Percentiles rank a stretch among this genome's conserved stretches.
phyloP scores from a whole-genome alignment of 2,797 vertebrate species.

The Triplophysa bombifrons region DNA sequence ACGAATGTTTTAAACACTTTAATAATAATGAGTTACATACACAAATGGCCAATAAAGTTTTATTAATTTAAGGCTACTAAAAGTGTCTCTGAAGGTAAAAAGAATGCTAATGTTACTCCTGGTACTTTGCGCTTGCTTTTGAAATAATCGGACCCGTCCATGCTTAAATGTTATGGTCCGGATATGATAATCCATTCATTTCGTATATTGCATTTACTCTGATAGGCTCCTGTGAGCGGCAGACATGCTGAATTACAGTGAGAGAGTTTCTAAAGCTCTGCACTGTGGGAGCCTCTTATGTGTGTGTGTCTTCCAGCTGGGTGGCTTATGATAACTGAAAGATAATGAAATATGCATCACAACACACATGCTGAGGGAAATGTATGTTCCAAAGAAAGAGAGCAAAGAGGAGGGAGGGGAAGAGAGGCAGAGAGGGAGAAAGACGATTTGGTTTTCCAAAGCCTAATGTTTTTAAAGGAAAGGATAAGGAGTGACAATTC shows the following conservation, averaged over 20 bases:
- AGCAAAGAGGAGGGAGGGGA: slow-evolving; percentile 15
- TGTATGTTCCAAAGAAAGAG: slow-evolving; percentile 40
- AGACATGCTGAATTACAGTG: slow-evolving; percentile 63
- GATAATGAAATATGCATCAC: slow-evolving; percentile 73
- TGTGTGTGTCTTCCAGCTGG: slow-evolving; percentile 67
- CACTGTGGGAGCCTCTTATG: slow-evolving; percentile 67
- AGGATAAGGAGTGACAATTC: slow-evolving; percentile 61
- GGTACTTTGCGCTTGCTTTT: slow-evolving; percentile 52
- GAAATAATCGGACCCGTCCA: slow-evolving; percentile 65
- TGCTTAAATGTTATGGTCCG: slow-evolving; percentile 65
- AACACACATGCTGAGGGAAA: slow-evolving; percentile 56
- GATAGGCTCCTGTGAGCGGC: slow-evolving; percentile 67
- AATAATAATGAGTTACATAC: neutral
- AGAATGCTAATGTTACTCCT: slow-evolving; percentile 47
- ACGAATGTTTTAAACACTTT: too few relatives aligned
- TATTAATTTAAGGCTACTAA: slow-evolving; percentile 58
- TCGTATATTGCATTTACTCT: slow-evolving; percentile 62
- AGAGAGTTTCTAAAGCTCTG: slow-evolving; percentile 60
- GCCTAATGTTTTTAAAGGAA: slow-evolving; percentile 60
- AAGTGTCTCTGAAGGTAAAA: neutral
- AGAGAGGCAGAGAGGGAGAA: slow-evolving; percentile 36
- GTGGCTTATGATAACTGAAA: slow-evolving; percentile 73
- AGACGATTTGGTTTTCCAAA: slow-evolving; percentile 58
- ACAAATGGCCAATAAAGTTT: neutral
- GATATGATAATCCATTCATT: slow-evolving; percentile 70